Evolutionary conservation across 2,888 invertebrate genomes (phyloP), one percentile per base, ranked within the genome.

Genomic region (Stomorhina lunata): DNA sequence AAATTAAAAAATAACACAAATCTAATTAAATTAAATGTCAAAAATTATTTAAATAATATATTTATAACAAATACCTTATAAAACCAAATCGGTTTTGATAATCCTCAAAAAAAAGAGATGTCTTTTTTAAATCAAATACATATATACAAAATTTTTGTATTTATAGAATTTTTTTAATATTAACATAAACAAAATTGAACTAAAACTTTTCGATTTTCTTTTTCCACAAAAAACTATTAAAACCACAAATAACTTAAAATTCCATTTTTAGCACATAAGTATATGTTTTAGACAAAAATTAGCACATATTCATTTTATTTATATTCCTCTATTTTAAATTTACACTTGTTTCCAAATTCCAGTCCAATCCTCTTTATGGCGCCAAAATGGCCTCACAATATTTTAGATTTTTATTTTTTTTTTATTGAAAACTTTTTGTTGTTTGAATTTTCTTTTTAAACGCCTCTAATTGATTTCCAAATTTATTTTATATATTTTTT

Each of bases 351-450:
- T 55, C 12, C 34, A 61, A 78, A 65, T 73, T 79, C 75, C 75
- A 82, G 75, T 43, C 65, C 20, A 37, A 65, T n/a, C n/a, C n/a
- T 82, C 45, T 53, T 57, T 40, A 32, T 75, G 82, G 82, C 82
- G 82, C 78, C 82, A 79, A 79, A 69, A 43, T 59, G 81, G 82
- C 82, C 78, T 75, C 45, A 55, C 37, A 65, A 73, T 63, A 68
- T 53, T 68, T 73, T 68, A 55, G 4, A 5, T 17, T 57, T 32
- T 12, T 34, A 27, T 17, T n/a, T 53, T 27, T 59, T 65, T 48
- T 15, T 53, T 40, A n/a, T 10, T 43, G 10, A n/a, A n/a, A n/a
- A n/a, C n/a, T n/a, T n/a, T n/a, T n/a, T 32, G n/a, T 65, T 29
- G 20, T 37, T 25, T 17, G 9, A 50, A 27, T 27, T 12, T 29